A percentile compares a stretch with the other conserved stretches of the same genome.
phyloP scores from a whole-genome alignment of 2,113 vertebrate genomes.

The Neogale vison region DNA sequence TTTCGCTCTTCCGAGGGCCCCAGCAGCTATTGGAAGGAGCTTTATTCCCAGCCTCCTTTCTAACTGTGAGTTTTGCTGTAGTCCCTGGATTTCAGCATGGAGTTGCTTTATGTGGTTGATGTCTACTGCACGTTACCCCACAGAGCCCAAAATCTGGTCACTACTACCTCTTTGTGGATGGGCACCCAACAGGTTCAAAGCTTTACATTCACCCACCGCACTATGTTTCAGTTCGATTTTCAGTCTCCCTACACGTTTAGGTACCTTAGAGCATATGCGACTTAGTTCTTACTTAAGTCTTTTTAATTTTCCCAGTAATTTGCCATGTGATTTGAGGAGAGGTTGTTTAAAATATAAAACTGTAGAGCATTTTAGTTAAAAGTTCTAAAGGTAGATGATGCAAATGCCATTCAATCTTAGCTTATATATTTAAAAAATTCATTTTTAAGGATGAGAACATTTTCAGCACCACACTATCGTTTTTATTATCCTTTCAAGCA shows the following conservation, averaged over 20 bases:
- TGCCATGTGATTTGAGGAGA: neutral
- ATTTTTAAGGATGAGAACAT: conserved; percentile 9
- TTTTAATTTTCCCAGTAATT: neutral
- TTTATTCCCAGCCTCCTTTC: neutral
- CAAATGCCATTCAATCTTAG: neutral
- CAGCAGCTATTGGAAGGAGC: neutral
- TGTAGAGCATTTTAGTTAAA: neutral
- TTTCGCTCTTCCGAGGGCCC: neutral
- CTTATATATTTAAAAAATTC: neutral
- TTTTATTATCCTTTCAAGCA: neutral
- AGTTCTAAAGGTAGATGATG: neutral
- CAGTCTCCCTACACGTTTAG: neutral
- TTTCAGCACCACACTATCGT: neutral
- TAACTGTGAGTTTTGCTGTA: neutral
- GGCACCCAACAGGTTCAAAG: neutral
- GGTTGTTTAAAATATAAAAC: neutral
- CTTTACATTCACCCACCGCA: neutral
- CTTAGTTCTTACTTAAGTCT: neutral
- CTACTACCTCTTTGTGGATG: neutral
- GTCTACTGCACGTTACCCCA: fast-evolving
- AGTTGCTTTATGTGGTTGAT: neutral
- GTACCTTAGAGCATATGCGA: neutral
- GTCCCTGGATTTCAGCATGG: neutral
- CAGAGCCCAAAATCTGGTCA: neutral
- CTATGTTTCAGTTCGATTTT: neutral